Evolutionary conservation across 1,140 invertebrate species (phyloP).

Genomic region (Scaptomyza montana): DNA sequence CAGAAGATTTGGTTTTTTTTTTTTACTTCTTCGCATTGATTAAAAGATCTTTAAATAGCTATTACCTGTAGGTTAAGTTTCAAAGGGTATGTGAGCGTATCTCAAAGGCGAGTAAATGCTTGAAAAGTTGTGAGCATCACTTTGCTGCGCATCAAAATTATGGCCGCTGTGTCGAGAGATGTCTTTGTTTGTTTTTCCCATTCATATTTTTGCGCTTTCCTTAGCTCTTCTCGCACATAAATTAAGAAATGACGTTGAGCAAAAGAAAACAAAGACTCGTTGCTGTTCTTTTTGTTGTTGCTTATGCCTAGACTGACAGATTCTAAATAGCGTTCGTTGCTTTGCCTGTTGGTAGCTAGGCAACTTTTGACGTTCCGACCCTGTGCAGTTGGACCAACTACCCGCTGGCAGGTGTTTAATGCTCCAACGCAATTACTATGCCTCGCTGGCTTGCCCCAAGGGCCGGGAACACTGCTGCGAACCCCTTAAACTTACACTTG

Average conservation of each 20-base stretch:
- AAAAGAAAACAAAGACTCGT: slow-evolving; percentile 64
- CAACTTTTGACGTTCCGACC: slow-evolving; percentile 29
- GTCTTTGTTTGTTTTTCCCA: slow-evolving; percentile 61
- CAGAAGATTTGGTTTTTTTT: no score
- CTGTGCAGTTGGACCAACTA: slow-evolving; percentile 40
- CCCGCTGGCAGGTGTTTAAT: slow-evolving; percentile 64
- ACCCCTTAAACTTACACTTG: slow-evolving; percentile 13
- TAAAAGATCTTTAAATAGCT: slow-evolving; percentile 30
- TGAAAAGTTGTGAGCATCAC: not conserved
- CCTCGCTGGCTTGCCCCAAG: slow-evolving; percentile 47
- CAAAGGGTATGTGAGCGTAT: slow-evolving; percentile 2
- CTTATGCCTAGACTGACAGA: slow-evolving; percentile 46
- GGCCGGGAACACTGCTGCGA: not conserved
- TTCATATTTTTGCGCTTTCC: slow-evolving; percentile 60
- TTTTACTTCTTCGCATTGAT: not conserved
- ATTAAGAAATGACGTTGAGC: slow-evolving; percentile 77
- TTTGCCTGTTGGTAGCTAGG: not conserved
- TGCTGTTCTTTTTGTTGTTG: slow-evolving; percentile 25
- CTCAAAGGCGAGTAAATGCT: not conserved
- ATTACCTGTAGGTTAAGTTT: not conserved
- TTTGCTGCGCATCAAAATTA: slow-evolving; percentile 48
- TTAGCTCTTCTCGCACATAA: slow-evolving; percentile 61
- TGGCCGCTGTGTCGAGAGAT: slow-evolving; percentile 45
- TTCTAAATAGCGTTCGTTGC: slow-evolving; percentile 39
- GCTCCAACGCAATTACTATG: slow-evolving; percentile 67